These are phyloP conservation scores for Leucopternis melanops DNA, from an alignment of 2,113 vertebrate species.

Conservation along the genomic window DNA sequence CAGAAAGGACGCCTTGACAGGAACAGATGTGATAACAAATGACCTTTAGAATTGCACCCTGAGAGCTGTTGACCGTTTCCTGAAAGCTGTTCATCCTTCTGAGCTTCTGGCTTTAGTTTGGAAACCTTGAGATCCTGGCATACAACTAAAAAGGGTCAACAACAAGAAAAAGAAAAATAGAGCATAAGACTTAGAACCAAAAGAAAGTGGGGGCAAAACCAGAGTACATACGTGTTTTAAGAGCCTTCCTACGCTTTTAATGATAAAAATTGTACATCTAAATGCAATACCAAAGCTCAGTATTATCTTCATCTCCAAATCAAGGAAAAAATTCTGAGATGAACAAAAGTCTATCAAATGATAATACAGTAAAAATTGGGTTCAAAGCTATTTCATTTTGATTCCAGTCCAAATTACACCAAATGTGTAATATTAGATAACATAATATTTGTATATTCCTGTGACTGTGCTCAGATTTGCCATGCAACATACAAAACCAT, in stretches of 20 bases:
- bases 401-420: background rate
- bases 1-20: conserved; percentile 12
- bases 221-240: background rate
- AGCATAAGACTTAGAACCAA: background rate
- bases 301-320: background rate
- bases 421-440: background rate
- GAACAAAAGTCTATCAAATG: background rate
- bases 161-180: background rate
- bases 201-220: background rate
- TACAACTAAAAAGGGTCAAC: background rate
- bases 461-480: background rate
- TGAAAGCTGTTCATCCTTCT: conserved; percentile 30
- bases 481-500: background rate
- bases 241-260: background rate
- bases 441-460: background rate
- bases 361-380: background rate
- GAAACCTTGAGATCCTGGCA: background rate
- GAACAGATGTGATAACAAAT: conserved; percentile 61
- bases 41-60: conserved; percentile 35
- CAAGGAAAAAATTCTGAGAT: background rate
- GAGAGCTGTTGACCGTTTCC: conserved; percentile 23
- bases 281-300: background rate
- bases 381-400: background rate
- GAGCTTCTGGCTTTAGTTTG: conserved; percentile 3
- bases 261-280: background rate